Evolutionary conservation across 2,888 invertebrate genomes (phyloP).

Genomic region (Apoderus coryli): DNA sequence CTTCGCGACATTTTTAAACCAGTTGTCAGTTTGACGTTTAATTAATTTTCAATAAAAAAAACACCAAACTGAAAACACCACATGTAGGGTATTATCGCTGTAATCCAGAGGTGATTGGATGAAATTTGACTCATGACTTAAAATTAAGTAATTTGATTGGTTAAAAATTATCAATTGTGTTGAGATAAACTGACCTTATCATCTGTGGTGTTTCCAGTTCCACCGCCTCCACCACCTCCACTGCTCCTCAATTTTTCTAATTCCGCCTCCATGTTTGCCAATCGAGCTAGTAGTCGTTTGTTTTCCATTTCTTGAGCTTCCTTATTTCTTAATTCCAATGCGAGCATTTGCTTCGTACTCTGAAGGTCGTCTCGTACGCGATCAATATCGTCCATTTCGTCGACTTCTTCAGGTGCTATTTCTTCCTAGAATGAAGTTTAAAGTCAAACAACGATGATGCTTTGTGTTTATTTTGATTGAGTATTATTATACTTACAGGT

Average conservation of each 20-base stretch:
- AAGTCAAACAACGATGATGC: too few relatives aligned
- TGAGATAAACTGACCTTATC: conserved; percentile 31
- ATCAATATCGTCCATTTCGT: conserved; percentile 85
- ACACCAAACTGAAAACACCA: too few relatives aligned
- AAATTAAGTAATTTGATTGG: too few relatives aligned
- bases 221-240: conserved; percentile 14
- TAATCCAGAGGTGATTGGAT: too few relatives aligned
- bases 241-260: conserved; percentile 43
- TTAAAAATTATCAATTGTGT: too few relatives aligned
- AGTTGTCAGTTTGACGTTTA: too few relatives aligned
- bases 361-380: conserved; percentile 81
- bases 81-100: too few relatives aligned
- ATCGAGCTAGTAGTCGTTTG: conserved; percentile 63
- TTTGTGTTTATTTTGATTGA: conserved; percentile 1
- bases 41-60: too few relatives aligned
- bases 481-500: conserved; percentile 28
- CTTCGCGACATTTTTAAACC: too few relatives aligned
- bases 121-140: too few relatives aligned
- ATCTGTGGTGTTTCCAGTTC: conserved; percentile 21
- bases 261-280: conserved; percentile 70
- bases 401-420: conserved; percentile 41
- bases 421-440: too few relatives aligned
- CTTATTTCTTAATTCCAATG: conserved; percentile 70
- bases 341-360: conserved; percentile 81
- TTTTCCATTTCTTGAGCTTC: conserved; percentile 68